Base-by-base conservation (phyloP, 2,888 invertebrate species). In the Amblyjoppa fuscipennis region DNA sequence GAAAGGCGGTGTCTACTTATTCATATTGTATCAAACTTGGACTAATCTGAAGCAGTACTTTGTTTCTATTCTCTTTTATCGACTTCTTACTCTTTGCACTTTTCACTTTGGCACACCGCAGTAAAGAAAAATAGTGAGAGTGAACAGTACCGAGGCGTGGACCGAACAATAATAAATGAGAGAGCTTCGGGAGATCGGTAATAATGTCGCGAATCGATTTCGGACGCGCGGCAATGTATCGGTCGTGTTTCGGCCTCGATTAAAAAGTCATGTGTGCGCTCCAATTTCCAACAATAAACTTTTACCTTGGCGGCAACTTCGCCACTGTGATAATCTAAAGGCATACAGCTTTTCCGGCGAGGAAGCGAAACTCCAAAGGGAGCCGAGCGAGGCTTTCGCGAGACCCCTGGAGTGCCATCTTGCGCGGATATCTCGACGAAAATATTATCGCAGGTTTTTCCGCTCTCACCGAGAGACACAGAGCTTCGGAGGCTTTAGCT, bases 221-320 rank as follows among this genome's bases (percentile, higher is more conserved):
- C 45, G 81, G 59, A 34, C 68, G 11, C 49, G 66, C 81, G 71
- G 34, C 56, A 77, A 45, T 77, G 68, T 66, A 68, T 76, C 38
- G 75, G 61, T 79, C 41, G 83, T 78, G 66, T 66, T 61, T 25
- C 84, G 89, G 86, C 90, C 90, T 88, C 88, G 84, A 89, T 88
- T 83, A 85, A 84, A 85, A 87, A 89, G 84, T 81, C 79, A 88
- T 88, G 87, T 77, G 88, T 28, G 28, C 85, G 88, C 78, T 88
- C 89, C 69, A 85, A 73, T 84, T 85, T 81, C 87, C 84, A 87
- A 85, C 85, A 87, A 86, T 86, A 86, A 66, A 81, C 56, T 59
- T 53, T n/a, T 76, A 68, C 68, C 59, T 34, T 61, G 53, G 75
- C 66, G 59, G 25, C 64, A 71, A 61, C 76, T 75, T 73, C 64